A percentile compares a stretch with the other conserved stretches of the same genome.
Evolutionary conservation across 1,140 invertebrate species (phyloP).

Genomic region (Drosophila ananassae): DNA sequence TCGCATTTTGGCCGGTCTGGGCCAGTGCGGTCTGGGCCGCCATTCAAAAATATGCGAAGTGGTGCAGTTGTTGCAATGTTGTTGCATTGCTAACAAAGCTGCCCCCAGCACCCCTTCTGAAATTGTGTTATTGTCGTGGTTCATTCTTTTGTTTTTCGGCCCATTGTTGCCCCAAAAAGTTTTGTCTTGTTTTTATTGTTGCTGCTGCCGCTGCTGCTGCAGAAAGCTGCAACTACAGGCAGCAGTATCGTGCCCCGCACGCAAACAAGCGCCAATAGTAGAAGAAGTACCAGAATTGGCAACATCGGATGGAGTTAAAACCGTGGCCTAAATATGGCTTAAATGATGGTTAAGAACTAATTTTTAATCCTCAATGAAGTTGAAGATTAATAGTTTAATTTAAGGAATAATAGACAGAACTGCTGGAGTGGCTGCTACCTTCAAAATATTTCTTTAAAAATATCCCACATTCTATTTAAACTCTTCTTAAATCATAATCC

Average conservation of each 20-base stretch:
- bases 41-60: conserved; percentile 59
- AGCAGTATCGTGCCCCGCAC: conserved; percentile 43
- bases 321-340: not conserved
- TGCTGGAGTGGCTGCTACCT: too few relatives aligned
- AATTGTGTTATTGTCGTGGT: conserved; percentile 75
- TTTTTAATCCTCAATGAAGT: too few relatives aligned
- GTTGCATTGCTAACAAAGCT: conserved; percentile 53
- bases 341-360: not conserved
- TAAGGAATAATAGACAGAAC: too few relatives aligned
- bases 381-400: too few relatives aligned
- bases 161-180: conserved; percentile 65
- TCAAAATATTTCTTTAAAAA: too few relatives aligned
- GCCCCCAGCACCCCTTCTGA: conserved; percentile 9
- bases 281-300: conserved; percentile 65
- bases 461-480: too few relatives aligned
- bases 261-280: conserved; percentile 67
- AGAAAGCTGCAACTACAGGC: conserved; percentile 5
- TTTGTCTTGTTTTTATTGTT: conserved; percentile 40
- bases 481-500: not conserved
- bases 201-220: conserved; percentile 6
- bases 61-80: conserved; percentile 29
- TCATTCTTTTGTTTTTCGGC: conserved; percentile 73
- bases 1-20: conserved; percentile 47
- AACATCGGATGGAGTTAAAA: conserved; percentile 43
- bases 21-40: conserved; percentile 4